Conservation (phyloP, 2,888 invertebrate genomes). For the Drosophila falleni region DNA sequence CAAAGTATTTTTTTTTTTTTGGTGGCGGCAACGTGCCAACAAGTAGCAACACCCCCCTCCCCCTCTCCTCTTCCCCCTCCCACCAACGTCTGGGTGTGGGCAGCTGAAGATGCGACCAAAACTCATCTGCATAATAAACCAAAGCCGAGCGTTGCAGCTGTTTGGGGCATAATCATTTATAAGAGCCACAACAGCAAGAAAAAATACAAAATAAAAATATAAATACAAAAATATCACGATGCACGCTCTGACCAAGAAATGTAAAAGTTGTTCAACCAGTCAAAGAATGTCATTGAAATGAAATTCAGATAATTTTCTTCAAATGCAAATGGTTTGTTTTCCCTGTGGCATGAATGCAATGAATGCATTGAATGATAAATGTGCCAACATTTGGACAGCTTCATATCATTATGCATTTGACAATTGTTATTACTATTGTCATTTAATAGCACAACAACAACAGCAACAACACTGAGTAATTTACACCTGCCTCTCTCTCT, state of each 20-base stretch:
- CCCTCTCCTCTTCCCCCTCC: too few species aligned
- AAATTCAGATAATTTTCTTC: conserved; percentile 27
- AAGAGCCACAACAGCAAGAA: conserved; percentile 10
- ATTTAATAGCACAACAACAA: conserved; percentile 10
- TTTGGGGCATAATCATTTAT: conserved; percentile 24
- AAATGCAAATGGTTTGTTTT: conserved; percentile 53
- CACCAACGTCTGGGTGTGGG: conserved; percentile 16
- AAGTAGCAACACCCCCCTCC: conserved; percentile 57
- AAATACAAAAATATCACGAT: conserved; percentile 7
- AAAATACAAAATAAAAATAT: not conserved
- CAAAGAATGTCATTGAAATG: conserved; percentile 67
- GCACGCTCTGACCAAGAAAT: conserved; percentile 52
- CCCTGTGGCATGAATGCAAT: conserved; percentile 10
- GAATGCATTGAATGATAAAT: conserved; percentile 28
- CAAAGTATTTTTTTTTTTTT: conserved; percentile 9
- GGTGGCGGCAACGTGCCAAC: conserved; percentile 62
- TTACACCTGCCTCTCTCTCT: conserved; percentile 10
- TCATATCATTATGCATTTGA: conserved; percentile 22
- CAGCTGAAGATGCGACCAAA: conserved; percentile 45
- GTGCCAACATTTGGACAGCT: conserved; percentile 56
- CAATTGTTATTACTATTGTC: conserved; percentile 32
- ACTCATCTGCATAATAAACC: conserved; percentile 68
- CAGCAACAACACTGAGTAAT: conserved; percentile 23
- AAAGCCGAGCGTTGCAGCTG: conserved; percentile 46
- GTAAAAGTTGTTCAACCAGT: conserved; percentile 80